A percentile compares a stretch with the other conserved stretches of the same genome.
phyloP scores from a whole-genome alignment of 2,113 vertebrate genomes.

The Chrysochloris asiatica region DNA sequence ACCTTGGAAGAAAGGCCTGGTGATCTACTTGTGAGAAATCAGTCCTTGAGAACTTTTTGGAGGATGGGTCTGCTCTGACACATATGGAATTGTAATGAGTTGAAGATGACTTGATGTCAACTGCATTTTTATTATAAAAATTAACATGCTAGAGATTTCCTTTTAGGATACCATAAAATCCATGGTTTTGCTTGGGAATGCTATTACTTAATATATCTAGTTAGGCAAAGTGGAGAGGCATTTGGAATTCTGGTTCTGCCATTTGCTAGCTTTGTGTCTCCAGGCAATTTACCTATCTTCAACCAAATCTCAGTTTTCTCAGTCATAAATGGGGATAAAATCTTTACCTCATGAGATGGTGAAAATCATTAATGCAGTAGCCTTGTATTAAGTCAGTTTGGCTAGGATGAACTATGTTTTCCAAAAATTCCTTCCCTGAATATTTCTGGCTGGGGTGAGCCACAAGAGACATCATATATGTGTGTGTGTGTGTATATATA shows the following conservation, averaged over 20 bases:
- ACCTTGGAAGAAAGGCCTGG: background rate
- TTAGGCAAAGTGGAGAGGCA: constrained; percentile 1
- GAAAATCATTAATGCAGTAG: background rate
- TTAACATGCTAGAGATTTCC: background rate
- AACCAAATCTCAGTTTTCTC: constrained; percentile 14
- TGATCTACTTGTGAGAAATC: background rate
- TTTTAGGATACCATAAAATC: constrained; percentile 7
- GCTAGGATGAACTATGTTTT: background rate
- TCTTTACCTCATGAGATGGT: background rate
- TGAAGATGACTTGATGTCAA: background rate
- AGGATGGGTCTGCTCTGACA: background rate
- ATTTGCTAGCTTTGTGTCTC: too few relatives aligned
- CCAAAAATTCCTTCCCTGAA: background rate
- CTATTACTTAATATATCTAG: constrained; percentile 18
- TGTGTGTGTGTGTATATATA: too few relatives aligned
- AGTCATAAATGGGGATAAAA: background rate
- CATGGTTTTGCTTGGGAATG: background rate
- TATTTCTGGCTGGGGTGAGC: background rate
- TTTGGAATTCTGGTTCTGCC: constrained; percentile 11
- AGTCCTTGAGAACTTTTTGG: background rate
- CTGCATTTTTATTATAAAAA: constrained; percentile 27
- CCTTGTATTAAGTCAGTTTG: background rate
- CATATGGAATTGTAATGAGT: background rate
- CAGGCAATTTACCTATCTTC: background rate
- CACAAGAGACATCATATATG: too few relatives aligned